These are phyloP conservation scores for Noctua comes DNA, from an alignment of 2,888 invertebrate species.

Conservation along the genomic window DNA sequence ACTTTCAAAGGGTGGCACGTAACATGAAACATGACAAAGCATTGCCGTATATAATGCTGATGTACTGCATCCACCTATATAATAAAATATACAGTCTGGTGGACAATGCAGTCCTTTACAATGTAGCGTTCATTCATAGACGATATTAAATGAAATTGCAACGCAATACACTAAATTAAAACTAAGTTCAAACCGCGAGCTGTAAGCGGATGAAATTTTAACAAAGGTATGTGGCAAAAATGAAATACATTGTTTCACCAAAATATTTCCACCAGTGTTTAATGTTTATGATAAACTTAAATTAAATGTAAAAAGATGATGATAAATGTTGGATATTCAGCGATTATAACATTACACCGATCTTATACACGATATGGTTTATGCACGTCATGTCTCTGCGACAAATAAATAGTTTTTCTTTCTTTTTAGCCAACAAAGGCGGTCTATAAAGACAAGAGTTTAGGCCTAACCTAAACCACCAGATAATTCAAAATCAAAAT, in stretches of 20 bases:
- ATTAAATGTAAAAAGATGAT: background rate
- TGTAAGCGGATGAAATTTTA: slow-evolving; percentile 22
- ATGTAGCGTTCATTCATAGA: slow-evolving; percentile 56
- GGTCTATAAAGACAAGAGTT: background rate
- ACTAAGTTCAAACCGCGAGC: slow-evolving; percentile 25
- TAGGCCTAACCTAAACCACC: too few relatives aligned
- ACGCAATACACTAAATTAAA: slow-evolving; percentile 65
- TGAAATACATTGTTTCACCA: background rate
- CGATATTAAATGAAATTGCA: slow-evolving; percentile 63
- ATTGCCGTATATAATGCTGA: slow-evolving; percentile 19
- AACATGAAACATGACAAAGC: slow-evolving; percentile 53
- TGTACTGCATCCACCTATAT: slow-evolving; percentile 38
- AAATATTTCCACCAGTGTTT: background rate
- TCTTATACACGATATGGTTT: background rate
- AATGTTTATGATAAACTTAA: background rate
- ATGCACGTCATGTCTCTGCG: too few relatives aligned
- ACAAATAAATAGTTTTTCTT: background rate
- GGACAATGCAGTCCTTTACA: slow-evolving; percentile 59
- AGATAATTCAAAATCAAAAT: too few relatives aligned
- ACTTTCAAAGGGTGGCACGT: slow-evolving; percentile 49
- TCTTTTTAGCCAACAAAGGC: background rate
- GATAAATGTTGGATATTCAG: background rate
- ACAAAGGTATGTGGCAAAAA: slow-evolving; percentile 2
- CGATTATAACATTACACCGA: background rate
- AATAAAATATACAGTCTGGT: background rate